These are phyloP conservation scores for Sphenopsis melanotis DNA, from an alignment of 2,797 vertebrate species.

Conservation along the genomic window DNA sequence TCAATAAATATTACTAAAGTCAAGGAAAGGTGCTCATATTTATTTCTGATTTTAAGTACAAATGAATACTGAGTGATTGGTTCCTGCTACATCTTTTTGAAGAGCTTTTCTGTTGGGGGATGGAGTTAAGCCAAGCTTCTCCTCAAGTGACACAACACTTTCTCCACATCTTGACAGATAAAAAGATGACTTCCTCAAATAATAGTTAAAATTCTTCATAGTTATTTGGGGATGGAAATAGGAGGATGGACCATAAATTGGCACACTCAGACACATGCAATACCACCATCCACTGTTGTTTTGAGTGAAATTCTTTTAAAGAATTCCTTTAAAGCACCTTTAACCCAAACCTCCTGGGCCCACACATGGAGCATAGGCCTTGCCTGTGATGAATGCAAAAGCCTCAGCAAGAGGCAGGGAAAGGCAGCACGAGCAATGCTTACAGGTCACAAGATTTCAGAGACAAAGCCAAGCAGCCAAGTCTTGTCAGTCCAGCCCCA, in stretches of 20 bases:
- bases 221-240: not conserved
- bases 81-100: not conserved
- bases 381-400: not conserved
- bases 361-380: not conserved
- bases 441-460: not conserved
- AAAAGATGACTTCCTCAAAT: not conserved
- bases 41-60: not conserved
- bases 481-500: not conserved
- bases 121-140: not conserved
- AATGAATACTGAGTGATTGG: rapidly evolving
- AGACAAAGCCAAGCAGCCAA: not conserved
- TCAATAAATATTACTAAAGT: not conserved
- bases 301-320: not conserved
- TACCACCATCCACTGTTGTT: not conserved
- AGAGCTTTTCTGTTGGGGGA: not conserved
- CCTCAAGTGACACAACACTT: not conserved
- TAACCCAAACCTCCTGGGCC: not conserved
- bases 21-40: not conserved
- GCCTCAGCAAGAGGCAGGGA: not conserved
- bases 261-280: not conserved
- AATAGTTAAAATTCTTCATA: not conserved
- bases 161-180: not conserved
- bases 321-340: not conserved
- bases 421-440: not conserved
- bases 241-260: not conserved